Evolutionary conservation across 1,140 invertebrate species (phyloP).

Genomic region (Euura saliciscinereae): DNA sequence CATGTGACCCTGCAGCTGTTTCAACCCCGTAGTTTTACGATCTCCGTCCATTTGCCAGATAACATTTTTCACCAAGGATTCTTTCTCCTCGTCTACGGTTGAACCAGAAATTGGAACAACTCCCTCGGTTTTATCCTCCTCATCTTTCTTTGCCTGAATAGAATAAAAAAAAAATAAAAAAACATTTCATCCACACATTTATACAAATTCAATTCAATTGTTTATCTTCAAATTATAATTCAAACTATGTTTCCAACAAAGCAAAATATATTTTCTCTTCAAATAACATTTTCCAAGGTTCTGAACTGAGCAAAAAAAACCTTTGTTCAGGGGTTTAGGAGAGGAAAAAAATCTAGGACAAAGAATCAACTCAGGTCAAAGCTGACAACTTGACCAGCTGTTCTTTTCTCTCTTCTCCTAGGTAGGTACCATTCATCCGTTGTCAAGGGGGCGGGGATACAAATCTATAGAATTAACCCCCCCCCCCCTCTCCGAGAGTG

Average conservation of each 20-base stretch:
- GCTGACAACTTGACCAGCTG: constrained; percentile 36
- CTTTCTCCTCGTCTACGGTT: constrained; percentile 63
- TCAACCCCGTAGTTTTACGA: constrained; percentile 80
- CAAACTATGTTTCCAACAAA: too few species aligned
- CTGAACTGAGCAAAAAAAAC: not conserved
- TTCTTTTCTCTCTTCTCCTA: not conserved
- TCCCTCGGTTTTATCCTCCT: constrained; percentile 63
- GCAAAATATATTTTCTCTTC: too few species aligned
- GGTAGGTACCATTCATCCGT: not conserved
- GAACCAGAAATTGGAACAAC: constrained; percentile 61
- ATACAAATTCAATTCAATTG: too few species aligned
- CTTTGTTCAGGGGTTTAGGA: not conserved
- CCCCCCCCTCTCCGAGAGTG: too few species aligned
- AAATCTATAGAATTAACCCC: too few species aligned
- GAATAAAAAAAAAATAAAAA: constrained; percentile 22
- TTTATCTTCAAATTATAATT: too few species aligned
- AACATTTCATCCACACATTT: too few species aligned
- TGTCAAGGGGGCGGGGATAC: too few species aligned
- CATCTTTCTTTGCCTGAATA: constrained; percentile 61
- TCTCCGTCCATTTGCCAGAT: constrained; percentile 83
- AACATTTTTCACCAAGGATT: constrained; percentile 69
- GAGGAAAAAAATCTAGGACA: constrained; percentile 35
- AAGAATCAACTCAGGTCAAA: constrained; percentile 42
- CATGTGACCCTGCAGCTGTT: constrained; percentile 87
- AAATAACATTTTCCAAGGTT: too few species aligned